These are phyloP conservation scores for Mesocricetus auratus DNA, from an alignment of 2,113 vertebrate genomes.

Conservation along the genomic window DNA sequence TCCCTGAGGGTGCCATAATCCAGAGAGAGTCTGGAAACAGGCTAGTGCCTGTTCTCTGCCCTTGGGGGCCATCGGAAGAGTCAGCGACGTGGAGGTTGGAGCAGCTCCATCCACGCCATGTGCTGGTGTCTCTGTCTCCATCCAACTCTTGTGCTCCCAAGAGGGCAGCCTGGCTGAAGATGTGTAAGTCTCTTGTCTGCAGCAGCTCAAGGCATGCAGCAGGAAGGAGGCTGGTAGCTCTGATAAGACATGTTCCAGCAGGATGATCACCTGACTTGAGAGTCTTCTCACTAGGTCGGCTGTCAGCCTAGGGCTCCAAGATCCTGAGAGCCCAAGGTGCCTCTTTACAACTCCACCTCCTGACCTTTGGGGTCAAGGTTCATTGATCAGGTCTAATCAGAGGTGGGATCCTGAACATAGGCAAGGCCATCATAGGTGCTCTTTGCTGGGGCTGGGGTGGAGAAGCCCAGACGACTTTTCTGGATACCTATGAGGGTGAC, in stretches of 20 bases:
- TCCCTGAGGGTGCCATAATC: background rate
- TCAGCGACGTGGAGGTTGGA: rapidly evolving
- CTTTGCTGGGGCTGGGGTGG: background rate
- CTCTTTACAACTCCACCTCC: rapidly evolving
- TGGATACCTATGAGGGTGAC: background rate
- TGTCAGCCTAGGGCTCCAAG: no score
- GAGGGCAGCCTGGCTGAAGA: background rate
- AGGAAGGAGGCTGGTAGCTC: rapidly evolving
- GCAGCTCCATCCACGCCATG: rapidly evolving
- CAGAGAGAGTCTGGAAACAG: background rate
- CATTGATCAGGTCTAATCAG: rapidly evolving
- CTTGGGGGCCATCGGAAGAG: background rate
- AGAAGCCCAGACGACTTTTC: rapidly evolving
- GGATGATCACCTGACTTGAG: background rate
- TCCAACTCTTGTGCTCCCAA: background rate
- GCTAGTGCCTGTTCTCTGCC: rapidly evolving
- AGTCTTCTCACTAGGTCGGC: background rate
- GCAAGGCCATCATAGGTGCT: rapidly evolving
- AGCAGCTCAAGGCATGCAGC: background rate
- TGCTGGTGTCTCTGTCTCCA: background rate
- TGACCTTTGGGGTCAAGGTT: background rate
- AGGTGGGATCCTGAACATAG: background rate
- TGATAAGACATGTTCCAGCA: rapidly evolving
- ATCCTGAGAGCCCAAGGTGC: rapidly evolving
- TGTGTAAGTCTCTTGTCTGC: background rate